A percentile compares a stretch with the other conserved stretches of the same genome.
phyloP scores from a whole-genome alignment of 2,888 invertebrate genomes.

The Parnassius mnemosyne region DNA sequence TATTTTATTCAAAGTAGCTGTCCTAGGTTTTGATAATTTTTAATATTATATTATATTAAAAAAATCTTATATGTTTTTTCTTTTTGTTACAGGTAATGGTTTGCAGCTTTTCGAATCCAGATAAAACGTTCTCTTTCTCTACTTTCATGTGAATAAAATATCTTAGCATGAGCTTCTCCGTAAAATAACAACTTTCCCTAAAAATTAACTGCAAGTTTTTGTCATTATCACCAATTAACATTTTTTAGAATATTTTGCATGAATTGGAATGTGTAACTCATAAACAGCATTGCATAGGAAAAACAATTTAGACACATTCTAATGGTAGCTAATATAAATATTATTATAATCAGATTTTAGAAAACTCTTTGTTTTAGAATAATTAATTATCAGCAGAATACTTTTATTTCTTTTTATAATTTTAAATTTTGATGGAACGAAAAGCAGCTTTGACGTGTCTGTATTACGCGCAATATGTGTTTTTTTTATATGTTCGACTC shows the following conservation, averaged over 20 bases:
- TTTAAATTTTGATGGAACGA: no score
- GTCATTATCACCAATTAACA: neutral
- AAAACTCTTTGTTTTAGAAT: no score
- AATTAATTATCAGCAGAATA: no score
- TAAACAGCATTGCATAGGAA: no score
- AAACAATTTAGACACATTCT: no score
- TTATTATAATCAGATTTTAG: no score
- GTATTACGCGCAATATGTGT: no score
- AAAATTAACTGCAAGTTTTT: neutral
- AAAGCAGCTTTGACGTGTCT: no score
- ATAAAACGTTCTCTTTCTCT: neutral
- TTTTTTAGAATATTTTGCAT: neutral
- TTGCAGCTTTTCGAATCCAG: neutral
- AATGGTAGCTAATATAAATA: no score
- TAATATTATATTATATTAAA: neutral
- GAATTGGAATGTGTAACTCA: neutral
- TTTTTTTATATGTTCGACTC: no score
- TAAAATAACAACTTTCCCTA: neutral
- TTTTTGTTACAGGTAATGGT: conserved; percentile 21
- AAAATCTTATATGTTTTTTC: neutral
- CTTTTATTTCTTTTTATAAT: no score
- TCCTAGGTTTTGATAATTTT: neutral
- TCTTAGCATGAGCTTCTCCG: conserved; percentile 2
- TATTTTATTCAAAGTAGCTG: no score
- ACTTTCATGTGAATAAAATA: conserved; percentile 4